Evolutionary conservation across 1,140 invertebrate species (phyloP).

Genomic region (Diprion similis): DNA sequence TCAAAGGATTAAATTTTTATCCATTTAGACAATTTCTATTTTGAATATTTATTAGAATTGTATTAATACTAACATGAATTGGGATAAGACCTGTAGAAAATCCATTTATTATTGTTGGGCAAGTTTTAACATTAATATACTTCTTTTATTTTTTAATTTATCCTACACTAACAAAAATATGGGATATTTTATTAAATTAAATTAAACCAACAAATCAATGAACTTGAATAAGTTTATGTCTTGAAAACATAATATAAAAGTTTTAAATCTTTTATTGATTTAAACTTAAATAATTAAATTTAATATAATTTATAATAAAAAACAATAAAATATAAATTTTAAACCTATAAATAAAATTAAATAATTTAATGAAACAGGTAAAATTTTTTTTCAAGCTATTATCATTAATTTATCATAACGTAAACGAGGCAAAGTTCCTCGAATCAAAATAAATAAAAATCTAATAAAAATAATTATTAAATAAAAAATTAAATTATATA

Average conservation of each 20-base stretch:
- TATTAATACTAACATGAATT: conserved; percentile 72
- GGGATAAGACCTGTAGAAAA: conserved; percentile 68
- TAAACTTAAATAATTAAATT: conserved; percentile 53
- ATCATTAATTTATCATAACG: conserved; percentile 70
- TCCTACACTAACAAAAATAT: conserved; percentile 57
- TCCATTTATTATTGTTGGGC: conserved; percentile 67
- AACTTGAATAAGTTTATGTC: conserved; percentile 68
- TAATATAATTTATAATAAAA: conserved; percentile 47
- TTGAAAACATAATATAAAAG: conserved; percentile 71
- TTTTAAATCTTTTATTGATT: conserved; percentile 63
- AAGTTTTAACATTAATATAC: conserved; percentile 67
- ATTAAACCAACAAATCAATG: conserved; percentile 60
- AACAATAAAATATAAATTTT: conserved; percentile 42
- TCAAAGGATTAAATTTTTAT: conserved; percentile 63
- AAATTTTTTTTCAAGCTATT: conserved; percentile 65
- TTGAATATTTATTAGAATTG: conserved; percentile 41
- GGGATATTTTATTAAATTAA: conserved; percentile 61
- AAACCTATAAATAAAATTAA: conserved; percentile 58
- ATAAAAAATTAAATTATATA: conserved; percentile 62
- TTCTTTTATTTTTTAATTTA: conserved; percentile 65
- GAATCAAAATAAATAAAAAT: conserved; percentile 67
- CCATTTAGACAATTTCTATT: conserved; percentile 32
- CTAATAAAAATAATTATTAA: conserved; percentile 59
- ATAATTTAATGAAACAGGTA: conserved; percentile 63
- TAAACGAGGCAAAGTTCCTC: conserved; percentile 63